Evolutionary conservation across 2,888 invertebrate genomes (phyloP).

Genomic region (Zelleria hepariella): DNA sequence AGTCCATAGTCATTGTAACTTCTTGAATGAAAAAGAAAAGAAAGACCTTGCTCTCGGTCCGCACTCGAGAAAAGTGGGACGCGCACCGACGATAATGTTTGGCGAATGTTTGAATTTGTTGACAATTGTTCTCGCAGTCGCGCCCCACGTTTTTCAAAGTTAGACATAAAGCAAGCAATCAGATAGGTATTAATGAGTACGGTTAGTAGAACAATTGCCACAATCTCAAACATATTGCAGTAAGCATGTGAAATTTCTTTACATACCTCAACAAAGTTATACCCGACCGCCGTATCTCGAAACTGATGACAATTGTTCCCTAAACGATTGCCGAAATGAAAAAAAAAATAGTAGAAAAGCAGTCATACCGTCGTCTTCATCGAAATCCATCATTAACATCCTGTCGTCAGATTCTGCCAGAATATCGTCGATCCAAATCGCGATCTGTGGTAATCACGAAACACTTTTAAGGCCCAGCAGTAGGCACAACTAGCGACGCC

Average conservation of each 20-base stretch:
- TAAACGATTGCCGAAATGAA: not conserved
- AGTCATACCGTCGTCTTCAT: slow-evolving; percentile 53
- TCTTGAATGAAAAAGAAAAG: not conserved
- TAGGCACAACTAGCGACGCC: too few relatives aligned
- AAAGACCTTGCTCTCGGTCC: not conserved
- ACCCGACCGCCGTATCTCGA: not conserved
- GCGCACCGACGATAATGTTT: slow-evolving; percentile 17
- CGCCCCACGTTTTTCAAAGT: slow-evolving; percentile 17
- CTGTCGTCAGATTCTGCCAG: slow-evolving; percentile 55
- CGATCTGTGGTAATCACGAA: slow-evolving; percentile 47
- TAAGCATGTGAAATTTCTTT: not conserved
- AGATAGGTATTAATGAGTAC: not conserved
- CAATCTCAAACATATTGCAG: slow-evolving; percentile 25
- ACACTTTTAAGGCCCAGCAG: too few relatives aligned
- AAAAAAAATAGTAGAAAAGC: slow-evolving; percentile 3
- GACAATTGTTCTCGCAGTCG: slow-evolving; percentile 34
- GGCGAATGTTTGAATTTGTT: slow-evolving; percentile 20
- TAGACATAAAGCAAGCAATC: not conserved
- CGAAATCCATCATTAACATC: slow-evolving; percentile 67
- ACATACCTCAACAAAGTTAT: not conserved
- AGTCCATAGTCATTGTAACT: not conserved
- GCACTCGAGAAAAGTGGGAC: not conserved
- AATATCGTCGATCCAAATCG: slow-evolving; percentile 62
- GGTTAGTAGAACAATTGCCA: slow-evolving; percentile 36
- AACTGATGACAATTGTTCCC: not conserved